phyloP scores from a whole-genome alignment of 2,888 invertebrate genomes.

The Monopis laevigella region DNA sequence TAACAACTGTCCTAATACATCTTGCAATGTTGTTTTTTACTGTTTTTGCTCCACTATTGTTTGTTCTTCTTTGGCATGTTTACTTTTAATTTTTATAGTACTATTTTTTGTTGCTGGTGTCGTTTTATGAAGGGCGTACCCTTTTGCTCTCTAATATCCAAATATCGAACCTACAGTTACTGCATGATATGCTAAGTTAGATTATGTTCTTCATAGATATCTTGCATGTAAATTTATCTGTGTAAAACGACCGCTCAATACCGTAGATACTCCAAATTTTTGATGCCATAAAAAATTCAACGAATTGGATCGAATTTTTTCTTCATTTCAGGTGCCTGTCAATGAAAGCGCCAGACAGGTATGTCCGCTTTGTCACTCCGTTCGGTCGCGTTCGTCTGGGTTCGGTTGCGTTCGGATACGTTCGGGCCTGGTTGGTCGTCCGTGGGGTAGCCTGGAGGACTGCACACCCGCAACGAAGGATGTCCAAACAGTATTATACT shows the following conservation, averaged over 20 bases:
- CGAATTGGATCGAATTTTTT: constrained; percentile 72
- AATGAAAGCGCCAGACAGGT: constrained; percentile 80
- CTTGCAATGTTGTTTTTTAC: constrained; percentile 67
- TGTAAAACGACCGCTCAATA: constrained; percentile 31
- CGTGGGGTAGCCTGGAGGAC: constrained; percentile 64
- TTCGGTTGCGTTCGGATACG: constrained; percentile 51
- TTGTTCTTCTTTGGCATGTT: constrained; percentile 55
- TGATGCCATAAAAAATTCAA: constrained; percentile 63
- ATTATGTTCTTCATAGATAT: constrained; percentile 1
- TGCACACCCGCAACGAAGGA: constrained; percentile 63
- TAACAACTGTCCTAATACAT: constrained; percentile 69
- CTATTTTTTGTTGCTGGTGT: constrained; percentile 28
- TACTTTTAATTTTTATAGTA: constrained; percentile 59
- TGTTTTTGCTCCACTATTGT: constrained; percentile 60
- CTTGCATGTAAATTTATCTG: constrained; percentile 67
- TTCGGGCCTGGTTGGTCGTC: constrained; percentile 40
- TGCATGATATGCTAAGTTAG: constrained; percentile 15
- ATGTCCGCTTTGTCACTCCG: constrained; percentile 63
- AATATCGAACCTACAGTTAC: not conserved
- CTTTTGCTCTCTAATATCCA: constrained; percentile 21
- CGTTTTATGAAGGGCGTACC: constrained; percentile 18
- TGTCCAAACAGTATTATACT: constrained; percentile 48
- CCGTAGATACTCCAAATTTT: constrained; percentile 34
- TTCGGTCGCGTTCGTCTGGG: constrained; percentile 55
- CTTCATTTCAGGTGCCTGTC: constrained; percentile 79